Base-by-base conservation (phyloP, 1,140 invertebrate genomes). In the Dolichoris vasculosae region DNA sequence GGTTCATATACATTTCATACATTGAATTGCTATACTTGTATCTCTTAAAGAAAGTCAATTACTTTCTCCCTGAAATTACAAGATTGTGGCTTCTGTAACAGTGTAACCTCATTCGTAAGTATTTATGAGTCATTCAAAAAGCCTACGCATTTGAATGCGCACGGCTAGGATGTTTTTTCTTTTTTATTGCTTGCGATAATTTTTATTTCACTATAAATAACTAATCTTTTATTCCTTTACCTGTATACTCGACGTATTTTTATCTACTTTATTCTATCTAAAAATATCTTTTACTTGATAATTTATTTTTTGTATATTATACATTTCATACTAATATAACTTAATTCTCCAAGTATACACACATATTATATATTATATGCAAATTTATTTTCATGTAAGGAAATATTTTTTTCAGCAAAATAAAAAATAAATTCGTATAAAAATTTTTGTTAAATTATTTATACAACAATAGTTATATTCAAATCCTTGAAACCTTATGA, bases 191-290 rank as follows among this genome's bases (percentile, higher is more conserved):
- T 38, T 35, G 26, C 0, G 71, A 13, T 64, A 64, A 76, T 76
- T 76, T 83, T 83, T 77, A 77, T 51, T 67, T 38, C 7, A 43
- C 43, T 77, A 77, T 77, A 83, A 83, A 83, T 77, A 76, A 75
- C 69, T 48, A 4, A 13, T 6, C 7, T 71, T 13, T 71, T 23
- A 13, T 38, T 82, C 43, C 59, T 48, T 51, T 64, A n/a, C 32
- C 2, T 11, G 75, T 26, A 15, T 43, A 4, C 77, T 32, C 77
- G 55, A 43, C 35, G 76, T 48, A 26, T 13, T 32, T n/a, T 69
- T 9, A n/a, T 51, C 75, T n/a, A 40, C 38, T 76, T 77, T 64
- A 77, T 77, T 67, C 40, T 20, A 2, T 30, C 35, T 13, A 13
- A 51, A 43, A 0, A 63, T 63, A n/a, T 32, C 69, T 43, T 81